Percentiles rank a stretch among this genome's conserved stretches.
These are phyloP conservation scores for Malacoraja senta DNA, from an alignment of 2,797 vertebrate species.

Conservation along the genomic window DNA sequence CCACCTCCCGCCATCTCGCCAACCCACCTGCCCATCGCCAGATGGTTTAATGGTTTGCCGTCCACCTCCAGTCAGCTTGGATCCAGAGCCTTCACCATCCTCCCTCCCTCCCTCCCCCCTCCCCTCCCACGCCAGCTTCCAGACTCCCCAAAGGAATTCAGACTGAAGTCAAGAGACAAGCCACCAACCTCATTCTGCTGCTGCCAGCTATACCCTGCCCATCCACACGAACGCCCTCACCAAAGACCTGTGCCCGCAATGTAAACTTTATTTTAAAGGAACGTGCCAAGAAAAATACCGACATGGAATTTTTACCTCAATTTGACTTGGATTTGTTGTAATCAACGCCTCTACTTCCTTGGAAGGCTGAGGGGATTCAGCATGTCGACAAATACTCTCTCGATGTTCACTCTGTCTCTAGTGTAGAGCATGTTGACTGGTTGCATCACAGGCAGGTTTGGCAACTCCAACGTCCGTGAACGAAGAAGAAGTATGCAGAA, in stretches of 20 bases:
- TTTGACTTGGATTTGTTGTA: background rate
- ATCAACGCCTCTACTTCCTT: too few relatives aligned
- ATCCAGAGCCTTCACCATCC: background rate
- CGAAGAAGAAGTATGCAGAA: too few relatives aligned
- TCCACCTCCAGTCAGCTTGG: background rate
- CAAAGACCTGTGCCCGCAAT: background rate
- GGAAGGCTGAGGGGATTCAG: too few relatives aligned
- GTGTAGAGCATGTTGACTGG: too few relatives aligned
- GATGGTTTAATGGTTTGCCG: background rate
- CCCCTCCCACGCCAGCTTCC: background rate
- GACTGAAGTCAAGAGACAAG: background rate
- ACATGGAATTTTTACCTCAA: background rate
- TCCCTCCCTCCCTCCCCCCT: background rate
- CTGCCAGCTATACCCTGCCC: background rate
- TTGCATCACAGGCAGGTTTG: too few relatives aligned
- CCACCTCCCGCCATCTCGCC: too few relatives aligned
- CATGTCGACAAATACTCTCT: too few relatives aligned
- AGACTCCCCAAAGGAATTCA: background rate
- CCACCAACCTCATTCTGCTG: background rate
- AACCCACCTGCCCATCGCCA: too few relatives aligned
- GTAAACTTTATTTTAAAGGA: background rate
- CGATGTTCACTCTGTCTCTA: too few relatives aligned
- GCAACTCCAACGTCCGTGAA: too few relatives aligned
- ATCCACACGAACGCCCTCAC: background rate
- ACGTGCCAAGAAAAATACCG: background rate